Percentiles rank a stretch among this genome's conserved stretches.
Conservation (phyloP, 2,797 vertebrate genomes). For the Allobates femoralis region DNA sequence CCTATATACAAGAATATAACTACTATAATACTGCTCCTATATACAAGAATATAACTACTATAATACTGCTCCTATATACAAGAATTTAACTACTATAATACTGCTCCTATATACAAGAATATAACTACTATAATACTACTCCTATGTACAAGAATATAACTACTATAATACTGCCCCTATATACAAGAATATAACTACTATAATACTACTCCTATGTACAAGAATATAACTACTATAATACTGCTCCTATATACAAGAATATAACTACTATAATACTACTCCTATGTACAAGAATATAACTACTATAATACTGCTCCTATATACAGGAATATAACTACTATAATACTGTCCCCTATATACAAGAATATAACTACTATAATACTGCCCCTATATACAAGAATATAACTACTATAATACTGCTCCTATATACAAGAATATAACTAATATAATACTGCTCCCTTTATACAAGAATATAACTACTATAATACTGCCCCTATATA, state of each 20-base stretch:
- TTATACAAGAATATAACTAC: no score
- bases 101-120: neutral
- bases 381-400: no score
- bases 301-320: conserved; percentile 10
- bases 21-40: neutral
- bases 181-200: no score
- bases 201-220: no score
- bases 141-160: neutral
- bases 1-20: neutral
- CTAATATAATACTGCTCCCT: no score
- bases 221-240: no score
- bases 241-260: no score
- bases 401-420: no score
- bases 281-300: neutral
- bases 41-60: neutral
- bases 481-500: no score
- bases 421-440: no score
- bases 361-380: no score
- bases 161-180: neutral
- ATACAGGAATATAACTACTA: conserved; percentile 8
- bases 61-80: neutral
- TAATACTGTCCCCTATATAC: neutral
- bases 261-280: no score
- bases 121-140: neutral
- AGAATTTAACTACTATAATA: conserved; percentile 5